Conservation (phyloP, 2,797 vertebrate species). For the Acanthurus tractus region DNA sequence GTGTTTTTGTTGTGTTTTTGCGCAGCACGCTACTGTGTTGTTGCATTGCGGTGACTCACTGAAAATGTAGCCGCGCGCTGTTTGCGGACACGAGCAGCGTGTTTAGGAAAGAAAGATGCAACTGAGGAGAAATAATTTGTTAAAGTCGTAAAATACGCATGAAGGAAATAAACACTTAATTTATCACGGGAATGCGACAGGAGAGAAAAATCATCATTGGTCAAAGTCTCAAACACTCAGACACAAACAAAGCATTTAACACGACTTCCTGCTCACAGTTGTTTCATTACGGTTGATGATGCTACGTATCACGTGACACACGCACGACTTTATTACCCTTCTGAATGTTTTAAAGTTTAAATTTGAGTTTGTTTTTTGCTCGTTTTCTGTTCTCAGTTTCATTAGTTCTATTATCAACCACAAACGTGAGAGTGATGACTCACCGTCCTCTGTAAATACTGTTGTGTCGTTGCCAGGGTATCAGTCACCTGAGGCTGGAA, state of each 20-base stretch:
- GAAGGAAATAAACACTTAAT: too few species aligned
- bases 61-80: constrained; percentile 14
- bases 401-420: neutral
- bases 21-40: constrained; percentile 35
- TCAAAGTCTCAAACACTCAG: neutral
- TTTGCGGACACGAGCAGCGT: neutral
- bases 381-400: too few species aligned
- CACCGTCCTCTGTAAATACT: constrained; percentile 23
- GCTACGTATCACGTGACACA: neutral
- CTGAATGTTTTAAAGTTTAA: neutral
- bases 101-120: neutral
- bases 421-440: constrained; percentile 56
- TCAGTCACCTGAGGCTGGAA: constrained; percentile 8
- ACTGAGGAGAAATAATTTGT: neutral
- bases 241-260: neutral
- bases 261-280: neutral
- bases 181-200: too few species aligned
- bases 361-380: too few species aligned
- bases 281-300: neutral
- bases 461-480: too few species aligned
- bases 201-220: neutral
- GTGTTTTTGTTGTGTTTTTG: constrained; percentile 13
- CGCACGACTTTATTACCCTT: neutral
- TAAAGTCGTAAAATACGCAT: too few species aligned
- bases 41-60: constrained; percentile 39